Percentiles rank a stretch among this genome's conserved stretches.
phyloP scores from a whole-genome alignment of 1,140 invertebrate species.

The Drosophila eugracilis region DNA sequence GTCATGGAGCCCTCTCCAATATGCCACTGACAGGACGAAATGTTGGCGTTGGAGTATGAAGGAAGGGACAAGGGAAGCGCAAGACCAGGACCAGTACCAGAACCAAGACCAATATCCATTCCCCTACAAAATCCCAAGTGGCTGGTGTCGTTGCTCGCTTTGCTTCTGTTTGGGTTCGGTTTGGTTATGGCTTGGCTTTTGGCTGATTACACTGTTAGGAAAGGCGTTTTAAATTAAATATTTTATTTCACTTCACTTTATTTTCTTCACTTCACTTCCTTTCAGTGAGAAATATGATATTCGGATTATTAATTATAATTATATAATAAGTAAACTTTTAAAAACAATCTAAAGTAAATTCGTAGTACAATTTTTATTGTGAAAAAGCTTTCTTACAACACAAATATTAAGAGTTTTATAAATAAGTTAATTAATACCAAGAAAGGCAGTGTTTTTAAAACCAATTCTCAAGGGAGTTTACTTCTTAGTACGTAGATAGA shows the following conservation, averaged over 20 bases:
- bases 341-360: too few species aligned
- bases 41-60: neutral
- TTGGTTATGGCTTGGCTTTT: conserved; percentile 32
- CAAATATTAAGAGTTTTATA: too few species aligned
- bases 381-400: too few species aligned
- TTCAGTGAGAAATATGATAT: too few species aligned
- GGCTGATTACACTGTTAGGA: conserved; percentile 17
- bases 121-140: conserved; percentile 56
- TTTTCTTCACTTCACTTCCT: too few species aligned
- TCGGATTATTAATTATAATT: too few species aligned
- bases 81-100: neutral
- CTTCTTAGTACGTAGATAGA: too few species aligned
- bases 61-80: conserved; percentile 3
- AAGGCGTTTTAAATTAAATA: neutral
- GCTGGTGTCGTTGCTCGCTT: conserved; percentile 57
- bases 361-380: too few species aligned
- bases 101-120: conserved; percentile 26
- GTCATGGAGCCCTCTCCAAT: conserved; percentile 1
- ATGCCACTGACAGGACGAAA: neutral
- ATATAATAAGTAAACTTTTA: too few species aligned
- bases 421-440: neutral
- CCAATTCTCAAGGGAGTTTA: too few species aligned
- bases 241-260: too few species aligned
- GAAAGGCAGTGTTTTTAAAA: too few species aligned
- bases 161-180: conserved; percentile 38